A percentile compares a stretch with the other conserved stretches of the same genome.
Conservation (phyloP, 2,888 invertebrate genomes). For the Liopterus haemorrhoidalis region DNA sequence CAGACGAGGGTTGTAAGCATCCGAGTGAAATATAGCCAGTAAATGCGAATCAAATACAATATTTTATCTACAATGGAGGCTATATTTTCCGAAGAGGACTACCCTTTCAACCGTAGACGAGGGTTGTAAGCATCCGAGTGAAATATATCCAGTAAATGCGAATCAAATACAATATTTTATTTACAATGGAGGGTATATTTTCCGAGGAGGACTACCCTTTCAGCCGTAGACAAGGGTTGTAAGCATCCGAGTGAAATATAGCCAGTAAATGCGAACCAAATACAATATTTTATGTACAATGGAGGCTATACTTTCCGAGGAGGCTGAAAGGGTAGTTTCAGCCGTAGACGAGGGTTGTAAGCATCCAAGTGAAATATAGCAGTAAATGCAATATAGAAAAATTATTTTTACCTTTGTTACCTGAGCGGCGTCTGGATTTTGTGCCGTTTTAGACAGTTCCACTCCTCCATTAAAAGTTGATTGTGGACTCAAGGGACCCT, state of each 20-base stretch:
- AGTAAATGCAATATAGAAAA: constrained; percentile 47
- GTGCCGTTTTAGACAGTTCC: constrained; percentile 35
- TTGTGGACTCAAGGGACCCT: constrained; percentile 57
- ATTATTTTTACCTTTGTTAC: constrained; percentile 9
- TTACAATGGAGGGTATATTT: too few relatives aligned
- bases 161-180: too few relatives aligned
- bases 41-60: too few relatives aligned
- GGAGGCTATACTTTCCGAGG: constrained; percentile 1
- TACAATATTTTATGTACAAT: too few relatives aligned
- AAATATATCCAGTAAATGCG: too few relatives aligned
- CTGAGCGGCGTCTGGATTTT: constrained; percentile 12
- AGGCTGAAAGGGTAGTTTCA: constrained; percentile 4
- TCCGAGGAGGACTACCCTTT: background rate
- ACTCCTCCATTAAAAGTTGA: constrained; percentile 46
- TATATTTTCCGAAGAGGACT: too few relatives aligned
- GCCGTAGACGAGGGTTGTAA: constrained; percentile 38
- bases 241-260: constrained; percentile 45
- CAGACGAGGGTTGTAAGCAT: too few relatives aligned
- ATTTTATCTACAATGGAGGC: too few relatives aligned
- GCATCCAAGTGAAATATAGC: constrained; percentile 46
- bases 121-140: too few relatives aligned
- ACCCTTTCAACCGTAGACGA: too few relatives aligned
- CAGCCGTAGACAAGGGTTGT: constrained; percentile 36
- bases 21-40: too few relatives aligned
- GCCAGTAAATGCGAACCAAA: too few relatives aligned